Evolutionary conservation across 2,797 vertebrate genomes (phyloP).

Genomic region (Phaenicophaeus curvirostris): DNA sequence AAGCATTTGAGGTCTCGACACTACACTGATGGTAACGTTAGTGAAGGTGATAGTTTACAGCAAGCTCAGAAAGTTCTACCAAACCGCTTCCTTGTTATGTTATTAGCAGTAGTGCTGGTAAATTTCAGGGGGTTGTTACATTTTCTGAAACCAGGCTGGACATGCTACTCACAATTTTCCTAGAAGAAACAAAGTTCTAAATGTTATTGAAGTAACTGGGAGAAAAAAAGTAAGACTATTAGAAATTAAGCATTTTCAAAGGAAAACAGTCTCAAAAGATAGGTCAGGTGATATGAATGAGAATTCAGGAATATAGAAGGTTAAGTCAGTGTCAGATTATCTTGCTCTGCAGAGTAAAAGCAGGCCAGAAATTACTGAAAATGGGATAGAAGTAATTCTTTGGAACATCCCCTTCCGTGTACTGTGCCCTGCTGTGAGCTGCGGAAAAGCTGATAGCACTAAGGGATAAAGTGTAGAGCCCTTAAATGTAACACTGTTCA

Average conservation of each 20-base stretch:
- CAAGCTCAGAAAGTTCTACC: neutral
- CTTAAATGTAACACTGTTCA: neutral
- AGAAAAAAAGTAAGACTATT: neutral
- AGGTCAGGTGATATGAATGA: neutral
- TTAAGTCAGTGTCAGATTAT: neutral
- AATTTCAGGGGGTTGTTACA: neutral
- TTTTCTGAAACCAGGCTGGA: neutral
- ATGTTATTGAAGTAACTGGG: neutral
- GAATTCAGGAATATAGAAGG: neutral
- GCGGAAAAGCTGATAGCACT: neutral
- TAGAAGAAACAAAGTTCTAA: neutral
- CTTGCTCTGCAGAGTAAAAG: neutral
- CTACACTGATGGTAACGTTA: neutral
- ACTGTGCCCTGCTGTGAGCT: neutral
- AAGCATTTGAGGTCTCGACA: neutral
- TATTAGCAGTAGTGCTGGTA: neutral
- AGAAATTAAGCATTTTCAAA: neutral
- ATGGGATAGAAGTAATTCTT: neutral
- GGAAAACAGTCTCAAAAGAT: neutral
- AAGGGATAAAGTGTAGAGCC: neutral
- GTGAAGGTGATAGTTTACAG: neutral
- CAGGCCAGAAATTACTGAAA: neutral
- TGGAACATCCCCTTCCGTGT: neutral
- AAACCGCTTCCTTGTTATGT: neutral
- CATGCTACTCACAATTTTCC: neutral